These are phyloP conservation scores for Cheilosia impressa DNA, from an alignment of 2,888 invertebrate genomes.

Conservation along the genomic window DNA sequence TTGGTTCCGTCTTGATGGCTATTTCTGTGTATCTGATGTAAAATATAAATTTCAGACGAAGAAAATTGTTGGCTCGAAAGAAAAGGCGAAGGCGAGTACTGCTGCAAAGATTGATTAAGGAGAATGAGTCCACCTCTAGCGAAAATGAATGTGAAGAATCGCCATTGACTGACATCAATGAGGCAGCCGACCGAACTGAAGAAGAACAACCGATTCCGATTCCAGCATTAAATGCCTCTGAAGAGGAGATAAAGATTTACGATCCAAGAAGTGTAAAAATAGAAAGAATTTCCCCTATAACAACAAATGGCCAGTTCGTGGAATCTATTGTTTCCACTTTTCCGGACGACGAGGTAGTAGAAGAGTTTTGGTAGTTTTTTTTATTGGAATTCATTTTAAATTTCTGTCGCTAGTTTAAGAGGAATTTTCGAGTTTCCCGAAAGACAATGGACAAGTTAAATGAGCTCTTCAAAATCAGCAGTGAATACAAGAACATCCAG, in stretches of 20 bases:
- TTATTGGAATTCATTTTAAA: not conserved
- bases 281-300: not conserved
- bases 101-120: too few relatives aligned
- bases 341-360: constrained; percentile 4
- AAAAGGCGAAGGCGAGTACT: not conserved
- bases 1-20: not conserved
- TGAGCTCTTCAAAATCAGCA: constrained; percentile 18
- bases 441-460: constrained; percentile 10
- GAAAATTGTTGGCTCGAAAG: not conserved
- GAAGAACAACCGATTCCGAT: not conserved
- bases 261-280: not conserved
- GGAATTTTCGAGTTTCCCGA: constrained; percentile 28
- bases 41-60: not conserved
- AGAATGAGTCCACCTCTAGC: not conserved
- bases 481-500: constrained; percentile 28
- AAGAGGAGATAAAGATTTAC: not conserved
- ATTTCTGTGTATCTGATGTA: not conserved
- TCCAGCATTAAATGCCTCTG: not conserved
- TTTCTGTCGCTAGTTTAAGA: constrained; percentile 30
- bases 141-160: not conserved
- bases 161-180: not conserved
- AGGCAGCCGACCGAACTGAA: not conserved
- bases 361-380: not conserved
- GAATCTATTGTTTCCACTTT: constrained; percentile 9
- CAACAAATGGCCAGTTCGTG: not conserved